These are phyloP conservation scores for Epinephelus awoara DNA, from an alignment of 2,797 vertebrate species.

Conservation along the genomic window DNA sequence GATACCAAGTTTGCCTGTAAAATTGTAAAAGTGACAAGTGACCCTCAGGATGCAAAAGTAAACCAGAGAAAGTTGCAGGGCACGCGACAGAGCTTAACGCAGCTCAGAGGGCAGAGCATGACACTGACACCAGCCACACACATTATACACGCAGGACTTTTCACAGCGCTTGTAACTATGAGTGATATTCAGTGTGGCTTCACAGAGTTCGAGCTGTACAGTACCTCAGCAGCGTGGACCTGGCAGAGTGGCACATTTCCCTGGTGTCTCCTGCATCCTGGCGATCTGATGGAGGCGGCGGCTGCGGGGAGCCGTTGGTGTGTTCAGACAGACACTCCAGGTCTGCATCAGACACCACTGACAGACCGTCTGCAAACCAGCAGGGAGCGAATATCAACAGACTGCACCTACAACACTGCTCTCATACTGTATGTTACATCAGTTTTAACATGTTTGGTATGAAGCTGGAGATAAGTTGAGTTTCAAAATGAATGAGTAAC, in stretches of 20 bases:
- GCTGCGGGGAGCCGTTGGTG: conserved; percentile 72
- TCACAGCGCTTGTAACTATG: neutral
- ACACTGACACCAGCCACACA: too few species aligned
- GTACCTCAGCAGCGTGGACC: conserved; percentile 95
- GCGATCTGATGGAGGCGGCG: conserved; percentile 57
- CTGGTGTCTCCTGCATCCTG: conserved; percentile 63
- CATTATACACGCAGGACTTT: too few species aligned
- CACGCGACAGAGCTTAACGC: too few species aligned
- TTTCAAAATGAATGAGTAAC: neutral
- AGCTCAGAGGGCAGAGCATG: too few species aligned
- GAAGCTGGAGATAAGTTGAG: neutral
- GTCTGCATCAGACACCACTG: conserved; percentile 75
- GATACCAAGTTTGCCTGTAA: too few species aligned
- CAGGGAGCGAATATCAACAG: neutral
- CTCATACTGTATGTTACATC: too few species aligned
- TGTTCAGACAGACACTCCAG: conserved; percentile 73
- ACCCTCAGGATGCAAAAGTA: too few species aligned
- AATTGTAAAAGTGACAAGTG: too few species aligned
- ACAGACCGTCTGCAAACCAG: conserved; percentile 78
- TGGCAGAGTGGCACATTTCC: conserved; percentile 62
- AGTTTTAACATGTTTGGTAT: neutral
- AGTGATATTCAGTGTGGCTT: neutral
- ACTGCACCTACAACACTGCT: neutral
- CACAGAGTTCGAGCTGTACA: too few species aligned
- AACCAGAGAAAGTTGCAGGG: too few species aligned